Percentiles rank a stretch among this genome's conserved stretches.
Evolutionary conservation across 2,113 vertebrate species (phyloP).

Genomic region (Lepisosteus osseus): DNA sequence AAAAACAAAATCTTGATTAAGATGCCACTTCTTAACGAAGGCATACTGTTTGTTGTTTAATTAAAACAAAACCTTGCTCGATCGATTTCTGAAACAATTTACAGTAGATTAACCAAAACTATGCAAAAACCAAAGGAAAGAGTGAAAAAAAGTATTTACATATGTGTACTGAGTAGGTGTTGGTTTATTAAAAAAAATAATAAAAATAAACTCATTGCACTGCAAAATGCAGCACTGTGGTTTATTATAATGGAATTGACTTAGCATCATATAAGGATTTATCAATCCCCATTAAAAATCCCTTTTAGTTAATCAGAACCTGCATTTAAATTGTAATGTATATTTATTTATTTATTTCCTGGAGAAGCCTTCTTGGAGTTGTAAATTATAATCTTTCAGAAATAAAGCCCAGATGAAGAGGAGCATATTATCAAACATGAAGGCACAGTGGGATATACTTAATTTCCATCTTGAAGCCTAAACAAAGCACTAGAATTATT

Average conservation of each 20-base stretch:
- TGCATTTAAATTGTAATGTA: slow-evolving; percentile 63
- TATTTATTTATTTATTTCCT: slow-evolving; percentile 1
- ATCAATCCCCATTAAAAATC: slow-evolving; percentile 2
- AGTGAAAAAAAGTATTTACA: background rate
- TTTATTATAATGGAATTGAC: slow-evolving; percentile 10
- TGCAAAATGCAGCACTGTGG: background rate
- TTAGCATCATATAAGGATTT: slow-evolving; percentile 11
- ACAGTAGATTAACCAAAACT: slow-evolving; percentile 8
- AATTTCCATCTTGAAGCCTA: slow-evolving; percentile 32
- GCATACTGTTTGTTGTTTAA: background rate
- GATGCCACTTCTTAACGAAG: slow-evolving; percentile 40
- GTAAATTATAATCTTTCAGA: slow-evolving; percentile 35
- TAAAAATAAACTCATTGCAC: background rate
- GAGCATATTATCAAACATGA: slow-evolving; percentile 28
- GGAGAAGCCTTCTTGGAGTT: slow-evolving; percentile 9
- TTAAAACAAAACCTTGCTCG: slow-evolving; percentile 2
- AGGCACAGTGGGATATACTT: slow-evolving; percentile 22
- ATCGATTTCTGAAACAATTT: background rate
- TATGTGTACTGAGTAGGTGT: background rate
- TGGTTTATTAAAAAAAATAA: background rate
- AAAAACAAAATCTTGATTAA: slow-evolving; percentile 40
- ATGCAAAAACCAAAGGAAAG: background rate
- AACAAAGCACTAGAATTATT: no score
- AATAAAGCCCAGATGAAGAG: slow-evolving; percentile 46
- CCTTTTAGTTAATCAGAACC: slow-evolving; percentile 43